phyloP scores from a whole-genome alignment of 2,888 invertebrate species.

The Amblyjoppa fuscipennis region DNA sequence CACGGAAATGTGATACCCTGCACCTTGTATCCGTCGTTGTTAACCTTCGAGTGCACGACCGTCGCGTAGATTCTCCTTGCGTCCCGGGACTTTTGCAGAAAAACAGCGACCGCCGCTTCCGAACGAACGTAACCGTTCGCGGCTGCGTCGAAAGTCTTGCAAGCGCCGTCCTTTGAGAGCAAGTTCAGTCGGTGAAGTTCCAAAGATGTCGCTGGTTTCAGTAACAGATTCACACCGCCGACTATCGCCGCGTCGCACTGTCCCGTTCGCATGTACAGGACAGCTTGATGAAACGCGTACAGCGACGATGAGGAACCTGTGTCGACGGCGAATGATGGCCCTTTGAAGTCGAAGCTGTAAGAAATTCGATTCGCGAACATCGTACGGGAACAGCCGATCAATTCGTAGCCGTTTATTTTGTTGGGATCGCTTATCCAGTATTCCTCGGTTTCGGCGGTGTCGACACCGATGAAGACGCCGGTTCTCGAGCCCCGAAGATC shows the following conservation, averaged over 20 bases:
- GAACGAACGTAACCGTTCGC: slow-evolving; percentile 96
- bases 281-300: slow-evolving; percentile 95
- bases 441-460: slow-evolving; percentile 95
- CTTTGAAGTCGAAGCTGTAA: slow-evolving; percentile 97
- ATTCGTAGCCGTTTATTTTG: slow-evolving; percentile 94
- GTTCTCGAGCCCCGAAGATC: slow-evolving; percentile 95
- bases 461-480: slow-evolving; percentile 97
- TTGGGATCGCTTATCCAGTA: slow-evolving; percentile 95
- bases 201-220: slow-evolving; percentile 96
- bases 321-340: slow-evolving; percentile 98
- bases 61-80: slow-evolving; percentile 95
- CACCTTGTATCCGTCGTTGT: slow-evolving; percentile 97
- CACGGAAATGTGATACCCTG: slow-evolving; percentile 96
- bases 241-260: slow-evolving; percentile 98
- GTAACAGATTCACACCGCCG: slow-evolving; percentile 94
- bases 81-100: slow-evolving; percentile 91
- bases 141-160: slow-evolving; percentile 97
- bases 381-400: slow-evolving; percentile 97
- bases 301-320: slow-evolving; percentile 99
- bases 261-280: slow-evolving; percentile 93
- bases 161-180: slow-evolving; percentile 95
- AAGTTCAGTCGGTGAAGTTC: slow-evolving; percentile 98
- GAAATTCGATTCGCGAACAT: slow-evolving; percentile 99
- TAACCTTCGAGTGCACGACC: slow-evolving; percentile 94
- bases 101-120: slow-evolving; percentile 94